Evolutionary conservation across 2,113 vertebrate genomes (phyloP).

Genomic region (Neogobius melanostomus): DNA sequence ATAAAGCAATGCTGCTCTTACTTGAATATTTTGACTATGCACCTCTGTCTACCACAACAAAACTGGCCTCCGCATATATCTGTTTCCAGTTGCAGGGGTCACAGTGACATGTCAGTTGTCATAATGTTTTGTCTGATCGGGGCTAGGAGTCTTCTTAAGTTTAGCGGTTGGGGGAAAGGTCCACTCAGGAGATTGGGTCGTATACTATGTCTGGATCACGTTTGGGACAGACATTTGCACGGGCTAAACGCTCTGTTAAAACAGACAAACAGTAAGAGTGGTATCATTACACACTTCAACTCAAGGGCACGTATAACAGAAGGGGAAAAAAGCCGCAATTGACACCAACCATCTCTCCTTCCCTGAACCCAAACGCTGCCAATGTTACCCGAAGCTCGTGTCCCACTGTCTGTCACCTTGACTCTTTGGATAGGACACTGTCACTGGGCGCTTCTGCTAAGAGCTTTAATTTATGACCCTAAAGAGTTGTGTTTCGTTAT

Average conservation of each 20-base stretch:
- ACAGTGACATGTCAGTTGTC: slow-evolving; percentile 1
- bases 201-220: slow-evolving; percentile 43
- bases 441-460: slow-evolving; percentile 29
- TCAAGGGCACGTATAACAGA: slow-evolving; percentile 62
- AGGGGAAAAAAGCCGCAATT: slow-evolving; percentile 49
- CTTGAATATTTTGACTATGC: too few relatives aligned
- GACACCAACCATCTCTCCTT: slow-evolving; percentile 66
- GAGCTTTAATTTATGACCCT: slow-evolving; percentile 45
- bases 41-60: too few relatives aligned
- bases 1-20: too few relatives aligned
- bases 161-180: slow-evolving; percentile 31
- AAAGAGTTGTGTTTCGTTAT: slow-evolving; percentile 33
- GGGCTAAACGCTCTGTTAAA: slow-evolving; percentile 54
- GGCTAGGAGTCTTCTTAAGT: slow-evolving; percentile 1
- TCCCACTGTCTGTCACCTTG: slow-evolving; percentile 48
- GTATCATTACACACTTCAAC: slow-evolving; percentile 60
- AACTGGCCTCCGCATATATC: too few relatives aligned
- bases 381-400: slow-evolving; percentile 53
- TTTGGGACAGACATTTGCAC: slow-evolving; percentile 49
- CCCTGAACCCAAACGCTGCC: slow-evolving; percentile 30
- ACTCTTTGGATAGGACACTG: slow-evolving; percentile 34
- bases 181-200: slow-evolving; percentile 27
- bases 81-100: not conserved
- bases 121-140: not conserved
- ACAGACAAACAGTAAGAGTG: slow-evolving; percentile 48